These are phyloP conservation scores for Epinephelus fuscoguttatus DNA, from an alignment of 2,113 vertebrate species.

Conservation along the genomic window DNA sequence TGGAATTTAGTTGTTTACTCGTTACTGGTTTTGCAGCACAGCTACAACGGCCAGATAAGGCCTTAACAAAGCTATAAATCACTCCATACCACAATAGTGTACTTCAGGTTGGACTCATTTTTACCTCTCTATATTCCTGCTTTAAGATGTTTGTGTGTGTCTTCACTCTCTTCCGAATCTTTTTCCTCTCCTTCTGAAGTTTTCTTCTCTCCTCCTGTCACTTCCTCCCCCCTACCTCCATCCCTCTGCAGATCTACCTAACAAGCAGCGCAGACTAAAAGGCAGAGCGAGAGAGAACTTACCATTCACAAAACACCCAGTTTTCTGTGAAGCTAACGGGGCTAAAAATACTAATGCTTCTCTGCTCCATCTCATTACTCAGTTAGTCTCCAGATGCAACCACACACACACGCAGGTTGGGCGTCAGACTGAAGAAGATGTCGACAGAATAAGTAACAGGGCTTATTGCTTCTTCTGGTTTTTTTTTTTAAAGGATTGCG, in stretches of 20 bases:
- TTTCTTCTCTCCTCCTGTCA: constrained; percentile 4
- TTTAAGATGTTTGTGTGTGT: background rate
- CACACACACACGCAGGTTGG: constrained; percentile 4
- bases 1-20: too few relatives aligned
- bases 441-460: background rate
- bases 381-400: constrained; percentile 19
- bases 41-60: background rate
- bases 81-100: constrained; percentile 5
- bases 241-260: constrained; percentile 43
- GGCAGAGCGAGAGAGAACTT: constrained; percentile 37
- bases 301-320: constrained; percentile 60
- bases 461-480: too few relatives aligned
- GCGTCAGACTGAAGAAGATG: background rate
- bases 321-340: constrained; percentile 45
- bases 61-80: constrained; percentile 25
- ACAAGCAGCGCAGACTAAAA: constrained; percentile 59
- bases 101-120: constrained; percentile 23
- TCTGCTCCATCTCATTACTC: constrained; percentile 64
- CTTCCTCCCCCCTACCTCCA: background rate
- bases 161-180: background rate
- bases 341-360: constrained; percentile 70
- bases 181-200: constrained; percentile 28
- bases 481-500: background rate
- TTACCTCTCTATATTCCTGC: background rate
- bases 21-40: constrained; percentile 3